phyloP scores from a whole-genome alignment of 2,888 invertebrate species.

The Argyra leucocephala region DNA sequence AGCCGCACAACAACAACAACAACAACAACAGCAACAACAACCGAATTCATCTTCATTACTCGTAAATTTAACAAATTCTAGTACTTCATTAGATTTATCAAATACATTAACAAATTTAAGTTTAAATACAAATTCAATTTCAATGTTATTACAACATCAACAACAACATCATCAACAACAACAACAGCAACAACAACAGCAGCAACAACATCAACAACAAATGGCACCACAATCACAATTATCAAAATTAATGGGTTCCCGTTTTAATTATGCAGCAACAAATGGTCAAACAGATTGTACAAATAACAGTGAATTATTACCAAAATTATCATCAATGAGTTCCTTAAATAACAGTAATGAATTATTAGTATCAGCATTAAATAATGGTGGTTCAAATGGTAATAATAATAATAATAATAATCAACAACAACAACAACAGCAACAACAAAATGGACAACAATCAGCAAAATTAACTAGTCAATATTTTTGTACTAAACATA shows the following conservation, averaged over 20 bases:
- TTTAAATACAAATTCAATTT: conserved; percentile 35
- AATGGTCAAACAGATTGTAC: conserved; percentile 15
- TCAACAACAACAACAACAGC: conserved; percentile 5
- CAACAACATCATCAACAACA: conserved; percentile 24
- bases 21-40: conserved; percentile 11
- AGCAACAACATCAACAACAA: conserved; percentile 29
- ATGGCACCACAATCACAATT: conserved; percentile 34
- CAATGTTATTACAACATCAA: conserved; percentile 34
- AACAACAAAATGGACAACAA: conserved; percentile 24
- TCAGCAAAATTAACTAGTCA: conserved; percentile 31
- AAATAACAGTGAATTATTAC: conserved; percentile 14
- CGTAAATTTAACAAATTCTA: conserved; percentile 14
- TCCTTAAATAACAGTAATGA: conserved; percentile 15
- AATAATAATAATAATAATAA: background rate
- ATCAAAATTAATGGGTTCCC: conserved; percentile 33
- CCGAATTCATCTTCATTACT: conserved; percentile 15
- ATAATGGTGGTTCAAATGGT: background rate
- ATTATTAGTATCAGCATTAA: conserved; percentile 11
- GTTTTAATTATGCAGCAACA: conserved; percentile 16
- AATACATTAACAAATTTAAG: conserved; percentile 13
- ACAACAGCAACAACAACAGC: conserved; percentile 29
- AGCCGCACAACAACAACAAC: conserved; percentile 19
- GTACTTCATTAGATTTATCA: background rate
- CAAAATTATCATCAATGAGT: conserved; percentile 20
- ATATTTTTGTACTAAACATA: conserved; percentile 78